Evolutionary conservation across 1,140 invertebrate genomes (phyloP), one percentile per base, ranked within the genome.

Genomic region (Pogonomyrmex barbatus): DNA sequence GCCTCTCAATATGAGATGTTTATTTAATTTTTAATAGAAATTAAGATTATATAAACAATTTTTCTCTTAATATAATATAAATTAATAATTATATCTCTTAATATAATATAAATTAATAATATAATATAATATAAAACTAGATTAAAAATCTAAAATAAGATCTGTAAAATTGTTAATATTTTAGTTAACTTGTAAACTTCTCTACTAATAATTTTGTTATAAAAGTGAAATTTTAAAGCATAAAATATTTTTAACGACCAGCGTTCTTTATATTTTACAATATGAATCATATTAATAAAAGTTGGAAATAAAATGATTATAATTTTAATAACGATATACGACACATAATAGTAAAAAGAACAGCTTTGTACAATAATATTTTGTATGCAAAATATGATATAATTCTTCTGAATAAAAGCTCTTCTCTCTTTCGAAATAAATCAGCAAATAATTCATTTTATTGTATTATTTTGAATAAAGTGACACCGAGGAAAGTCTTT

Each of bases 1-100:
- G 54, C 89, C 71, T 87, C 70, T 90, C 42, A 50, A 47, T 71
- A 56, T 10, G 62, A 60, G 67, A 75, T 87, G 63, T 47, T 73
- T 87, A 86, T 76, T 73, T 87, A 71, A n/a, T n/a, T n/a, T n/a
- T n/a, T 45, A 45, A 36, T 45, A 24, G 36, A 30, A 36, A 2
- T 14, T 50, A 86, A 45, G 79, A 88, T 79, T 73, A 67, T 50
- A 58, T n/a, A 36, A 36, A 83, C 12, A 71, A 71, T 33, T 39
- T 17, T 73, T 67, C 58, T 58, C 52, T 60, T 30, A n/a, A n/a
- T n/a, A n/a, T n/a, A n/a, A n/a, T n/a, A n/a, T n/a, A n/a, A n/a
- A n/a, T n/a, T n/a, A n/a, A n/a, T n/a, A n/a, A n/a, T n/a, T n/a
- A n/a, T n/a, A n/a, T n/a, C n/a, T n/a, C n/a, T n/a, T n/a, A n/a